Conservation (phyloP, 2,888 invertebrate genomes). For the Pharmacophagus antenor region DNA sequence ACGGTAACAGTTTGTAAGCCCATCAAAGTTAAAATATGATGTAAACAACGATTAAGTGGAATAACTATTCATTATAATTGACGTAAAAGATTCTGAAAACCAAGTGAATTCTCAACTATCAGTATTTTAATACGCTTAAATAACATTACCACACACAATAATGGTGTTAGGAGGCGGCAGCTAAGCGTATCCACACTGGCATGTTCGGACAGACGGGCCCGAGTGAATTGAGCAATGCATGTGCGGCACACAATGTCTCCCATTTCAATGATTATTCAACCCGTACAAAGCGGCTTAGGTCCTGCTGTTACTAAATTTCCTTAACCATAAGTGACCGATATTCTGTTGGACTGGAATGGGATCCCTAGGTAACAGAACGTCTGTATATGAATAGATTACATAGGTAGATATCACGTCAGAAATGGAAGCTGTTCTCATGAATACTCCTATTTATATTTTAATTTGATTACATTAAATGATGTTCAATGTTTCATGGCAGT, state of each 20-base stretch:
- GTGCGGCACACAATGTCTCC: conserved; percentile 44
- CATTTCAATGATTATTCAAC: conserved; percentile 58
- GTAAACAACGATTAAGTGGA: too few relatives aligned
- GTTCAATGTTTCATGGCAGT: too few relatives aligned
- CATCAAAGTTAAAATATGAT: too few relatives aligned
- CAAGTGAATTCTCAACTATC: background rate
- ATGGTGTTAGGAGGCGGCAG: conserved; percentile 30
- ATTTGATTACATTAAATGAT: too few relatives aligned
- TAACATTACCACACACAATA: conserved; percentile 9
- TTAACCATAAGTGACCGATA: conserved; percentile 39
- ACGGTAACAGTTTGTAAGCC: too few relatives aligned
- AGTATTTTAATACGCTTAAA: conserved; percentile 3
- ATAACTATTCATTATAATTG: too few relatives aligned
- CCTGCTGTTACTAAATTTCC: conserved; percentile 39
- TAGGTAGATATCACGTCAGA: background rate
- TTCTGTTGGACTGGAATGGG: conserved; percentile 35
- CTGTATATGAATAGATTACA: background rate
- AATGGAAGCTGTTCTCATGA: too few relatives aligned
- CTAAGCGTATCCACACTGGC: conserved; percentile 40
- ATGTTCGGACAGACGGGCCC: conserved; percentile 36
- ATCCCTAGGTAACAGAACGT: conserved; percentile 34
- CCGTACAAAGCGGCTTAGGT: conserved; percentile 57
- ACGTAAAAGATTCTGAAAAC: too few relatives aligned
- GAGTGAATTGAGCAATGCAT: conserved; percentile 44
- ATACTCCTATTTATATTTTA: too few relatives aligned